A percentile compares a stretch with the other conserved stretches of the same genome.
Conservation (phyloP, 2,797 vertebrate species). For the Ctenosaura bakeri region DNA sequence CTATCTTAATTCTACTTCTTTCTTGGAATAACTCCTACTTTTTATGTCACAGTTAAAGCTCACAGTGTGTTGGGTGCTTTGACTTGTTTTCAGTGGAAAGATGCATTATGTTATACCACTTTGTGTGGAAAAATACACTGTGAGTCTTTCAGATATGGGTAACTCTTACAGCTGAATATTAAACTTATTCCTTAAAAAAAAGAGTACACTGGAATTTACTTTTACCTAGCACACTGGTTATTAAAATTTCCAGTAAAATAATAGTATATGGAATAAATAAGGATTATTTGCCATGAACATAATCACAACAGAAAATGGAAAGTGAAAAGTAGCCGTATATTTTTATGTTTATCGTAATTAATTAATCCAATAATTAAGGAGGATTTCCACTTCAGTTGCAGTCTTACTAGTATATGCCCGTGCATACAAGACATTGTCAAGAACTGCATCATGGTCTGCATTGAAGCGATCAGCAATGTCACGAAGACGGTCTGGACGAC, state of each 20-base stretch:
- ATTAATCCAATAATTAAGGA: not conserved
- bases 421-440: slow-evolving; percentile 97
- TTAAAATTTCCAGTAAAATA: slow-evolving; percentile 3
- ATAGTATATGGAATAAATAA: not conserved
- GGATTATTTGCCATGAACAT: not conserved
- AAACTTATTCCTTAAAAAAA: not conserved
- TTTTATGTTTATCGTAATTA: too few relatives aligned
- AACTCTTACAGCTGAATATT: not conserved
- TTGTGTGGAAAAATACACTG: not conserved
- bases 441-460: slow-evolving; percentile 94
- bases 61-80: not conserved
- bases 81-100: not conserved
- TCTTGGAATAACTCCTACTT: not conserved
- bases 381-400: not conserved
- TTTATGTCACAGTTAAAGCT: not conserved
- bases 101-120: not conserved
- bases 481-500: slow-evolving; percentile 94
- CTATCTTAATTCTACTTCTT: not conserved
- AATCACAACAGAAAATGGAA: slow-evolving; percentile 1
- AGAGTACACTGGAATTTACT: not conserved
- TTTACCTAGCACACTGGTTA: not conserved
- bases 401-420: slow-evolving; percentile 95
- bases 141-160: not conserved
- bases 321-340: not conserved
- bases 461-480: slow-evolving; percentile 95